These are phyloP conservation scores for Tethea ocularis DNA, from an alignment of 2,888 invertebrate genomes.

Conservation along the genomic window DNA sequence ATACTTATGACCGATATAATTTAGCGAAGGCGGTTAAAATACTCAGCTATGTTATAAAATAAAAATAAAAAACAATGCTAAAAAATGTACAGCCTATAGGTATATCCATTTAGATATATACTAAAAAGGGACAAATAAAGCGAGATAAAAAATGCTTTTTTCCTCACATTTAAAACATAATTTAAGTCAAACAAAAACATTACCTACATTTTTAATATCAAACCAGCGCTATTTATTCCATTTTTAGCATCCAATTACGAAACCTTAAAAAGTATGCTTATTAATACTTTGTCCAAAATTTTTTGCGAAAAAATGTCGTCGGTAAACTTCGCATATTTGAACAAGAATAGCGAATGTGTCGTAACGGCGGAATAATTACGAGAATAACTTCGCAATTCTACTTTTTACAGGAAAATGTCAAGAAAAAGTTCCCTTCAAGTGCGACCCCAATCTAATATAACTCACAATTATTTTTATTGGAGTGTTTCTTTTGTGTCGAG, in stretches of 20 bases:
- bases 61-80: no score
- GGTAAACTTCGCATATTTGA: slow-evolving; percentile 21
- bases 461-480: neutral
- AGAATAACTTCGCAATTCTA: slow-evolving; percentile 31
- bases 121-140: no score
- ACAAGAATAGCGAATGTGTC: slow-evolving; percentile 24
- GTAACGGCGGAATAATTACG: slow-evolving; percentile 34
- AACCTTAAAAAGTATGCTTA: slow-evolving; percentile 21
- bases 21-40: no score
- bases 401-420: slow-evolving; percentile 20
- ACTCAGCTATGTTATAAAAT: no score
- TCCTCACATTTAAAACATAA: no score
- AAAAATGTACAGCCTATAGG: no score
- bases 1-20: no score
- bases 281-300: slow-evolving; percentile 17
- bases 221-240: neutral
- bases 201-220: no score
- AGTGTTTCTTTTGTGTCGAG: neutral
- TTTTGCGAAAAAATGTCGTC: slow-evolving; percentile 22
- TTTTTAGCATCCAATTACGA: slow-evolving; percentile 20
- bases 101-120: no score
- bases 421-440: neutral
- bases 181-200: no score
- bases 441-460: neutral
- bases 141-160: no score